Base-by-base conservation (phyloP, 2,797 vertebrate species). In the Cyprinella venusta region DNA sequence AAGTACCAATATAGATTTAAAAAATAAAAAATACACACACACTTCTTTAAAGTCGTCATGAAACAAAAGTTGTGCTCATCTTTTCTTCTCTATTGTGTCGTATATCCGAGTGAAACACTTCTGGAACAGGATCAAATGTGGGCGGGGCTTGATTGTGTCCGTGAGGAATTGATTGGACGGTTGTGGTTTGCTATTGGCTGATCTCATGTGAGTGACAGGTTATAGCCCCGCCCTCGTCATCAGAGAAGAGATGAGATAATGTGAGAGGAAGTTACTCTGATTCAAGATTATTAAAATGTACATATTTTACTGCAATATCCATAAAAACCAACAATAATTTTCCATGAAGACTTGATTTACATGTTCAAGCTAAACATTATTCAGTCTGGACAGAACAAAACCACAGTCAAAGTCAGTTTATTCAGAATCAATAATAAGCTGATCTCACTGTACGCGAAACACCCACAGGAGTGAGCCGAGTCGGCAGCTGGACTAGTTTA, bases 371-470 rank as follows among this genome's bases (percentile, higher is more conserved):
- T 36, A 5, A 36, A 63, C 38, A 26, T 54, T 2, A 10, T n/a
- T 36, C 40, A 24, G n/a, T 19, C 45, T 50, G 24, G 8, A 54
- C 15, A 24, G 21, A 26, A 79, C 5, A 26, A 68, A 42, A 69
- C n/a, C 12, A 33, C 15, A 80, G 78, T 2, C 16, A 56, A 26
- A 48, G 70, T 30, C 19, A 21, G 45, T 76, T 50, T 56, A 75
- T 42, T 75, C 16, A 75, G 59, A 65, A n/a, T 56, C 45, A 67
- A 82, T 65, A 64, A 81, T 38, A 10, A 65, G 26, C 21, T 50
- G 5, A 6, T 63, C 30, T 52, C 59, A 54, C 21, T 54, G n/a
- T 69, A 42, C 42, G 16, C 38, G n/a, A 67, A 82, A 67, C 71
- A 26, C 33, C 71, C 80, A 67, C 45, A n/a, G 24, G 13, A 71